phyloP scores from a whole-genome alignment of 2,797 vertebrate genomes.

The Aldrovandia affinis region DNA sequence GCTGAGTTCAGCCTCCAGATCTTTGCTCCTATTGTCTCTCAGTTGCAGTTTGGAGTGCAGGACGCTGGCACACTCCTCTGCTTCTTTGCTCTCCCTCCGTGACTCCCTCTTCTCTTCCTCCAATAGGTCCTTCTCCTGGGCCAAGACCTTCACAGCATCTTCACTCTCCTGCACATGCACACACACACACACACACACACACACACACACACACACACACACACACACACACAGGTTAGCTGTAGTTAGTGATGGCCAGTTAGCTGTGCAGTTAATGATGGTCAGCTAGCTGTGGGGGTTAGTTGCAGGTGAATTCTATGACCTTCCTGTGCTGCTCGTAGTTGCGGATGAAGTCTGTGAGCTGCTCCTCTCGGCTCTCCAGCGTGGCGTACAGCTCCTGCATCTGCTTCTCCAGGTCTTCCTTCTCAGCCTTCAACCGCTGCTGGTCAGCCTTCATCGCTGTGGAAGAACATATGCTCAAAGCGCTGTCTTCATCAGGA shows the following conservation, averaged over 20 bases:
- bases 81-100: constrained; percentile 92
- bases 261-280: neutral
- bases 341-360: constrained; percentile 95
- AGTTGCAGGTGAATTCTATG: constrained; percentile 20
- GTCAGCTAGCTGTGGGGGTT: neutral
- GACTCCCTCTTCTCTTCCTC: constrained; percentile 98
- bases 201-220: neutral
- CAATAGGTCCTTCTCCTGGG: constrained; percentile 92
- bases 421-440: constrained; percentile 92
- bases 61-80: constrained; percentile 86
- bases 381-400: constrained; percentile 95
- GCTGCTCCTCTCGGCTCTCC: constrained; percentile 89
- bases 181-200: constrained; percentile 31
- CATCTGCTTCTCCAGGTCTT: constrained; percentile 94
- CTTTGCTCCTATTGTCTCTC: constrained; percentile 97
- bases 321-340: constrained; percentile 97
- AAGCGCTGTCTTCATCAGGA: neutral
- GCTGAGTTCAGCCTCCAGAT: constrained; percentile 95
- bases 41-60: constrained; percentile 93
- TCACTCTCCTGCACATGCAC: constrained; percentile 84
- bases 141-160: constrained; percentile 90
- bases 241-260: neutral
- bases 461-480: constrained; percentile 48
- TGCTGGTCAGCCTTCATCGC: constrained; percentile 97
- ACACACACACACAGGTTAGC: constrained; percentile 20